phyloP scores from a whole-genome alignment of 2,797 vertebrate species.

The Pterois miles region DNA sequence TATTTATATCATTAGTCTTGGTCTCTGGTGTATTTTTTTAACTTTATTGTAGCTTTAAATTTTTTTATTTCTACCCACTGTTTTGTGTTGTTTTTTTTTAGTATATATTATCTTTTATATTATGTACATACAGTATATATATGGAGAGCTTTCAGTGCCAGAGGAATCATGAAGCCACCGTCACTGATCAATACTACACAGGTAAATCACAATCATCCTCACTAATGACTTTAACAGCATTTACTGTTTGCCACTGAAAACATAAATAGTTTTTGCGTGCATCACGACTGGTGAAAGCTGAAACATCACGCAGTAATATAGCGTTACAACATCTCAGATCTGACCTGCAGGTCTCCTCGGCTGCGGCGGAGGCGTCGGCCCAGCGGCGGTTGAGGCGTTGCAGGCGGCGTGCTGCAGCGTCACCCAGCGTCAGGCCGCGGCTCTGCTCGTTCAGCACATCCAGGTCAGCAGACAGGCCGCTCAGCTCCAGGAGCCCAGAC shows the following conservation, averaged over 20 bases:
- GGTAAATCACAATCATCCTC: neutral
- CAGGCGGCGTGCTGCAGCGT: conserved; percentile 79
- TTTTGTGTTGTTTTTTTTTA: too few species aligned
- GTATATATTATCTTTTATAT: too few species aligned
- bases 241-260: neutral
- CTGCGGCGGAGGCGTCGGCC: conserved; percentile 78
- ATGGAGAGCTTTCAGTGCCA: too few species aligned
- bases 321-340: neutral
- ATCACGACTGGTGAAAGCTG: neutral
- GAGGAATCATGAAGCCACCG: too few species aligned
- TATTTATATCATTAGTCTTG: too few species aligned
- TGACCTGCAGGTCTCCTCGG: conserved; percentile 90
- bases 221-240: neutral
- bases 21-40: too few species aligned
- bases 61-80: too few species aligned
- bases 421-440: conserved; percentile 83
- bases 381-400: conserved; percentile 87
- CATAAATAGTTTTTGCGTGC: neutral
- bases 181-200: too few species aligned
- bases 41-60: too few species aligned
- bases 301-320: too few species aligned
- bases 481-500: conserved; percentile 83
- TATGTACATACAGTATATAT: too few species aligned
- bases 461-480: conserved; percentile 84
- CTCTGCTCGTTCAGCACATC: conserved; percentile 90